Evolutionary conservation across 92 coral and sea anemone species (phyloP).

Genomic region (Virgularia gustaviana): DNA sequence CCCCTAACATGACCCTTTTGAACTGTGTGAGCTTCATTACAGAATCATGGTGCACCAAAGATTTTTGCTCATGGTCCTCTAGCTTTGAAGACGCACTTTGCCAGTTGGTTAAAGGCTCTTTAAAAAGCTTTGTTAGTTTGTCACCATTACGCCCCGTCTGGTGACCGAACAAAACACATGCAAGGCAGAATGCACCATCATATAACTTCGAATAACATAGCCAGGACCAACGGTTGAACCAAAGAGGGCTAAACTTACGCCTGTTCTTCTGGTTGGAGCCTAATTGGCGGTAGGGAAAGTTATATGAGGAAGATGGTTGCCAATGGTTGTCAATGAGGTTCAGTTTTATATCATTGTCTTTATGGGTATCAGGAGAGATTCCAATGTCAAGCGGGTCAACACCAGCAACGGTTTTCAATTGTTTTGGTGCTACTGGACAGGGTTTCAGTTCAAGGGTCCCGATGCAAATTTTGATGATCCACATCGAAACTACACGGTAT

Average conservation of each 20-base stretch:
- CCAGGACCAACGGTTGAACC: conserved; percentile 31
- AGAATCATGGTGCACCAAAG: too few species aligned
- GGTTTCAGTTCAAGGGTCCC: too few species aligned
- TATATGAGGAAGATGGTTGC: not conserved
- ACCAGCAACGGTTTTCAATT: not conserved
- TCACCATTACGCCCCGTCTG: not conserved
- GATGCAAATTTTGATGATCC: too few species aligned
- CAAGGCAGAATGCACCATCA: conserved; percentile 23
- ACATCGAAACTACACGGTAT: too few species aligned
- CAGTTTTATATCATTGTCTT: not conserved
- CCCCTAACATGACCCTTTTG: too few species aligned
- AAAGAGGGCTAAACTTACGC: conserved; percentile 18
- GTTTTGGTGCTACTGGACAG: too few species aligned
- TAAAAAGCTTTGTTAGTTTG: not conserved
- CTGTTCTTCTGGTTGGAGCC: not conserved
- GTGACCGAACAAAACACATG: conserved; percentile 26
- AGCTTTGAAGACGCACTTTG: not conserved
- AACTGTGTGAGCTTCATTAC: too few species aligned
- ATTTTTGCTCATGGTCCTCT: not conserved
- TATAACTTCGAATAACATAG: conserved; percentile 14
- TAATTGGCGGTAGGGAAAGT: not conserved
- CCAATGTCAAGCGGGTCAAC: conserved; percentile 2
- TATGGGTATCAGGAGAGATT: not conserved
- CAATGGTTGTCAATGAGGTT: conserved; percentile 2
- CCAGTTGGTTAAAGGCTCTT: conserved; percentile 12